Evolutionary conservation across 2,797 vertebrate species (phyloP).

Genomic region (Delichon dasypus): DNA sequence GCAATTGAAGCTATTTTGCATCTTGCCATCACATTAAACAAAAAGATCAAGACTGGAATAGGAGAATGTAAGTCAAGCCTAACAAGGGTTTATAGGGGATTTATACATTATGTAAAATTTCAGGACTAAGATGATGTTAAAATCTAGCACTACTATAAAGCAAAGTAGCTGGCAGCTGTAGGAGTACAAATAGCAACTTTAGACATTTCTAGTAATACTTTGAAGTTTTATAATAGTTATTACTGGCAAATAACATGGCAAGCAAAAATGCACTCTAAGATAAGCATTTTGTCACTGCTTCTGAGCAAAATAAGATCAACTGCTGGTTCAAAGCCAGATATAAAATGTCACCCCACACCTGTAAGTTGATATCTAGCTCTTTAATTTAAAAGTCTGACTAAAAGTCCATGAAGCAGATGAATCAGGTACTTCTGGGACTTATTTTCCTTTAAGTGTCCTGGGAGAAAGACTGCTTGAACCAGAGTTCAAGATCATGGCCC

Average conservation of each 20-base stretch:
- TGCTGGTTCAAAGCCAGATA: constrained; percentile 37
- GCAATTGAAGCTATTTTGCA: background rate
- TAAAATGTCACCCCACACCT: constrained; percentile 43
- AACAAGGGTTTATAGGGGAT: background rate
- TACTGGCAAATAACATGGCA: constrained; percentile 12
- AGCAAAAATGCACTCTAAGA: constrained; percentile 12
- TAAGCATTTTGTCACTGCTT: constrained; percentile 39
- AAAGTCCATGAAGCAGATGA: constrained; percentile 19
- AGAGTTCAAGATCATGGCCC: constrained; percentile 17
- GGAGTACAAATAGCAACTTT: background rate
- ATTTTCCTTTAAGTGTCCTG: background rate
- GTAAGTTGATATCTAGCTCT: constrained; percentile 34
- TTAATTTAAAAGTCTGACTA: constrained; percentile 47
- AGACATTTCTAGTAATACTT: background rate
- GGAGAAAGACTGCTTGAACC: background rate
- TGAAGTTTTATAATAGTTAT: background rate
- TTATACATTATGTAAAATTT: background rate
- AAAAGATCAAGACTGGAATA: background rate
- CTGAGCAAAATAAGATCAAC: constrained; percentile 53
- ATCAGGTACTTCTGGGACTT: constrained; percentile 13
- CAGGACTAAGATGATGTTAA: background rate
- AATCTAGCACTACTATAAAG: background rate
- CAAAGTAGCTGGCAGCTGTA: background rate
- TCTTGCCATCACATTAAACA: background rate
- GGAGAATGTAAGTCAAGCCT: background rate